Percentiles rank a stretch among this genome's conserved stretches.
phyloP scores from a whole-genome alignment of 2,113 vertebrate species.

The Hippocampus abdominalis region DNA sequence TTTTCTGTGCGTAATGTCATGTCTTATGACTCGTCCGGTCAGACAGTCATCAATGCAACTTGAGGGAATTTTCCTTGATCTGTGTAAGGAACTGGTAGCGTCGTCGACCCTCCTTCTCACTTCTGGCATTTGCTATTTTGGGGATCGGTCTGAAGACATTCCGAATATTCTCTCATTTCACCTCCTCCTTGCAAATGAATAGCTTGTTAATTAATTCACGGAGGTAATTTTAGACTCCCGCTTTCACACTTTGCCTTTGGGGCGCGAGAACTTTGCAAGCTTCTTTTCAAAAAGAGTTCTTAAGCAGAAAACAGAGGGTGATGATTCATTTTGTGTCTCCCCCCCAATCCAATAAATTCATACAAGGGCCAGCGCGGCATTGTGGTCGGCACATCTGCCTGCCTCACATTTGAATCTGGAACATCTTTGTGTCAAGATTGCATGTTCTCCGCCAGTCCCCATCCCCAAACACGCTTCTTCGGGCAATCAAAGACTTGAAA shows the following conservation, averaged over 20 bases:
- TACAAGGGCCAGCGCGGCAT: background rate
- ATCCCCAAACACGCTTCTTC: background rate
- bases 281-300: background rate
- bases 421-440: background rate
- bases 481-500: no score
- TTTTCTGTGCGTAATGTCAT: no score
- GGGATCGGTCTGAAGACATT: constrained; percentile 45
- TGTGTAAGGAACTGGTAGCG: constrained; percentile 3
- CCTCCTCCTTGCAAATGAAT: constrained; percentile 45
- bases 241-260: constrained; percentile 15
- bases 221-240: constrained; percentile 43
- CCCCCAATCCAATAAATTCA: no score
- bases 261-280: background rate
- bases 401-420: background rate
- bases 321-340: background rate
- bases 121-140: background rate
- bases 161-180: constrained; percentile 45
- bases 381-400: background rate
- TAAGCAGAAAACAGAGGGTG: background rate
- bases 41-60: no score
- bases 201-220: constrained; percentile 42
- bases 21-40: no score
- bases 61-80: no score
- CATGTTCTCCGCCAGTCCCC: background rate
- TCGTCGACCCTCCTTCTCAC: background rate